Base-by-base conservation (phyloP, 2,797 vertebrate species). In the Leuciscus waleckii region DNA sequence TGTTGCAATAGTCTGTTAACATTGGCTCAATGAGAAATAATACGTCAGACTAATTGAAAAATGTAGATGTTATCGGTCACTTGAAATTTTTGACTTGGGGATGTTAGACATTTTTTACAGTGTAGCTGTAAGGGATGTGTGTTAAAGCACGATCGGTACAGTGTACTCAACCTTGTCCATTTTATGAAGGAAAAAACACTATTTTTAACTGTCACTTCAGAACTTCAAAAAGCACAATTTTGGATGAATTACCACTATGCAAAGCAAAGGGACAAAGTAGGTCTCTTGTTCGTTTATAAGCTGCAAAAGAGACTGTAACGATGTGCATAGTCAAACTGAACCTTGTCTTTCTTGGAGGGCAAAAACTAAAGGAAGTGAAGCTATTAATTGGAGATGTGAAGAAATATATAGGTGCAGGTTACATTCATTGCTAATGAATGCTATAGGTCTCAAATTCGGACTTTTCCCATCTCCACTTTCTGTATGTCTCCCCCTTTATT, bases 301-400 rank as follows among this genome's bases (percentile, higher is more conserved):
- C 29, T 74, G 39, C 19, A 49, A 74, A 0, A 63, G 1, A 73
- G 13, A 63, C 54, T 58, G 26, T 49, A 63, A 43, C 35, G 19
- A 26, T 70, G 35, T 69, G 16, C 16, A 58, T 1, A 71, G 49
- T 39, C n/a, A 13, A 32, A 32, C 26, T 23, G 7, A 49, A 39
- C 10, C 56, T 78, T 63, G 35, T 63, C 14, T 56, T 58, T 39
- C 35, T 77, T 26, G 7, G 35, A 16, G 14, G 13, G 56, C 21
- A 39, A 41, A 43, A 77, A 58, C 51, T 35, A 46, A 9, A 51
- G n/a, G 41, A 32, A 80, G 49, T 61, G 26, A 14, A 71, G 54
- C 8, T 76, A 26, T 63, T 65, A 81, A 77, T 54, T 43, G 46
- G 16, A 93, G 88, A 90, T 89, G 88, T 87, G 90, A 86, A 91